Conservation (phyloP, 2,113 vertebrate genomes). For the Ophiodon elongatus region DNA sequence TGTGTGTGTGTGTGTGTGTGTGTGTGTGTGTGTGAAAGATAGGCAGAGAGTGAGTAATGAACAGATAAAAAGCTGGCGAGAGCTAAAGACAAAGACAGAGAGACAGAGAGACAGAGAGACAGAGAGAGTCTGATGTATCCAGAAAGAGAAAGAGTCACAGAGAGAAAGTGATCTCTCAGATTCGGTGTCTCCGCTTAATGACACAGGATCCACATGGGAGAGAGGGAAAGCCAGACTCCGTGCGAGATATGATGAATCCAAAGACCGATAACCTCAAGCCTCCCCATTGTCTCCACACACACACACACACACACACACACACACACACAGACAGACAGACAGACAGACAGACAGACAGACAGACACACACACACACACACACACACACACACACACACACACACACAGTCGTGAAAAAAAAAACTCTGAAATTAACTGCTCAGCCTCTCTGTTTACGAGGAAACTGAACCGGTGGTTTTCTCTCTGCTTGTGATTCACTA, state of each 20-base stretch:
- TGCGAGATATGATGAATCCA: slow-evolving; percentile 69
- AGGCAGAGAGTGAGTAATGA: slow-evolving; percentile 38
- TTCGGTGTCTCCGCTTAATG: slow-evolving; percentile 71
- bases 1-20: neutral
- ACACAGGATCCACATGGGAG: slow-evolving; percentile 67
- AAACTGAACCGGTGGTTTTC: slow-evolving; percentile 30
- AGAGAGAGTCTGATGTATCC: slow-evolving; percentile 31
- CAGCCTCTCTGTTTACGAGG: slow-evolving; percentile 32
- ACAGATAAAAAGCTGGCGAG: slow-evolving; percentile 37
- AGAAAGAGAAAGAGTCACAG: slow-evolving; percentile 34
- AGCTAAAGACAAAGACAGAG: slow-evolving; percentile 44
- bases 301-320: slow-evolving; percentile 15
- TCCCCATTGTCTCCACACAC: slow-evolving; percentile 37
- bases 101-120: slow-evolving; percentile 18
- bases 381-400: no score
- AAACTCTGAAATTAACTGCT: slow-evolving; percentile 57
- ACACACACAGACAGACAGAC: no score
- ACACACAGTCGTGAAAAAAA: slow-evolving; percentile 15
- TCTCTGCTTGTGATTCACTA: slow-evolving; percentile 15
- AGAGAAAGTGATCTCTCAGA: slow-evolving; percentile 58
- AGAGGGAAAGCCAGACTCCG: slow-evolving; percentile 50
- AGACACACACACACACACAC: no score
- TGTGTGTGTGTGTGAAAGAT: neutral
- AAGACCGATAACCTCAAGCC: slow-evolving; percentile 66
- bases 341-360: no score